Conservation (phyloP, 2,797 vertebrate genomes). For the Nannoperca obscura region DNA sequence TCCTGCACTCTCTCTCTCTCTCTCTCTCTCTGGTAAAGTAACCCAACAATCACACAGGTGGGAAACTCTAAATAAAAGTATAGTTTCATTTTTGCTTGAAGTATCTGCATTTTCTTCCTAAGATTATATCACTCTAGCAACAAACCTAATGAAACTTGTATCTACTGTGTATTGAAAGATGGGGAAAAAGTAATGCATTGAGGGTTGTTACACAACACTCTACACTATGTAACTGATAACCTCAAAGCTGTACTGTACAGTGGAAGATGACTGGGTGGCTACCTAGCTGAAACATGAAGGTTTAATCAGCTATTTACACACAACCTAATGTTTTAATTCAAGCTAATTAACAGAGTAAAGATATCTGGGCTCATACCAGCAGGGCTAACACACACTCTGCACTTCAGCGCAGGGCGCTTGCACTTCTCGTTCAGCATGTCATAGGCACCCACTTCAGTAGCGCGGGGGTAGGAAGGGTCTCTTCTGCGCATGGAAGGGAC, state of each 20-base stretch:
- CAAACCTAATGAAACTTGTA: conserved; percentile 31
- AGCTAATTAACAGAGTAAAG: conserved; percentile 71
- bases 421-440: conserved; percentile 69
- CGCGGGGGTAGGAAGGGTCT: conserved; percentile 95
- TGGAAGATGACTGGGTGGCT: conserved; percentile 53
- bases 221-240: conserved; percentile 54
- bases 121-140: conserved; percentile 23
- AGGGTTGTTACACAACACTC: conserved; percentile 60
- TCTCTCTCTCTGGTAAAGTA: conserved; percentile 18
- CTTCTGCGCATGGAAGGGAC: conserved; percentile 91
- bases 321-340: conserved; percentile 67
- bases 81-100: conserved; percentile 48
- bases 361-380: conserved; percentile 81
- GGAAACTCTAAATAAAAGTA: conserved; percentile 48
- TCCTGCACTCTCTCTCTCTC: neutral
- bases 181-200: conserved; percentile 31
- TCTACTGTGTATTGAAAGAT: conserved; percentile 40
- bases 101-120: conserved; percentile 45
- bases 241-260: conserved; percentile 54
- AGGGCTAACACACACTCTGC: conserved; percentile 77
- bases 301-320: conserved; percentile 76
- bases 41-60: conserved; percentile 32
- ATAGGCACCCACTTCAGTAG: conserved; percentile 87
- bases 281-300: conserved; percentile 54
- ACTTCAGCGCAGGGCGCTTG: conserved; percentile 45